Base-by-base conservation (phyloP, 2,797 vertebrate species). In the Eulemur albifrons region DNA sequence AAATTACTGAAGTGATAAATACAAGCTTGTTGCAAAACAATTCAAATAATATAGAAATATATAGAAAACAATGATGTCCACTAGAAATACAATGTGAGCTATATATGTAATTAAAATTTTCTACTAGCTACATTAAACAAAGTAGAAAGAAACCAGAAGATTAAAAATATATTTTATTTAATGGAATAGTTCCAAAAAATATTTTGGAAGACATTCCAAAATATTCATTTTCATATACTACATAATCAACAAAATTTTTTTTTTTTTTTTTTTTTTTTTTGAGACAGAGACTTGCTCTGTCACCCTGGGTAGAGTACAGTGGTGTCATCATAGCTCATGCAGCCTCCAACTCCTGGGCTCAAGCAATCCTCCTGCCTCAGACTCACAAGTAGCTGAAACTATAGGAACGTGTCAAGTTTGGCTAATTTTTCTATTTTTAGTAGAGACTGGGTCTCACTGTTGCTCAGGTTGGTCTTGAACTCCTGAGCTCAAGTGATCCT, bases 21-120 rank as follows among this genome's bases (percentile, higher is more conserved):
- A 93, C 32, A 95, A 84, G 27, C 54, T 83, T 89, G 5, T 76
- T 94, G 18, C 5, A 88, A 96, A 86, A 82, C 45, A 86, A 72
- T 65, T 93, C 11, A 89, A 70, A 40, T 91, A 84, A 32, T 80
- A 9, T 76, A 14, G 15, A 95, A 45, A 23, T 85, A 35, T 69
- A 21, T 86, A 65, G n/a, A 90, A 11, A 90, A 17, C 8, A 86
- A 2, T 67, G 30, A n/a, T 59, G 35, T 67, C 32, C n/a, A 70
- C 23, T 79, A 75, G 43, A 92, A 80, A 59, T 70, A 63, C 10
- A 65, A 73, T 48, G 14, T 63, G 35, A 72, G 32, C 21, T 67
- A 75, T 17, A 35, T 63, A 18, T 23, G 2, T 70, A 75, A 50
- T 70, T 81, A 30, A 87, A 88, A 67, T 27, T 73, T 82, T 88